Percentiles rank a stretch among this genome's conserved stretches.
Conservation (phyloP, 23 tunicate genomes). For the Halocynthia aurantium region DNA sequence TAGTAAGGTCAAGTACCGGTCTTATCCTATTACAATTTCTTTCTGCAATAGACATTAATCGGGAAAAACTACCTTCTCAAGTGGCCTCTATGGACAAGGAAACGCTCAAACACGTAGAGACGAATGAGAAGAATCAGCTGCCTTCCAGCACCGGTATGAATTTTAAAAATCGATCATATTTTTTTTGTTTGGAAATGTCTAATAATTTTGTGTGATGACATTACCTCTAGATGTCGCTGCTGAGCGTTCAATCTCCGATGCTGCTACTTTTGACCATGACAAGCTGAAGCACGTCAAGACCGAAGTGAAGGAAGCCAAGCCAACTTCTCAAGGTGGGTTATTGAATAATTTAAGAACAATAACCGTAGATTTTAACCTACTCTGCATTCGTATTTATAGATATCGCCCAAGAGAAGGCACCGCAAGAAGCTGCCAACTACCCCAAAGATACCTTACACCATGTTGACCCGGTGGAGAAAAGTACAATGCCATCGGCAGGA, state of each 20-base stretch:
- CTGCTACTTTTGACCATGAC: slow-evolving; percentile 45
- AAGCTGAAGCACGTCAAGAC: slow-evolving; percentile 65
- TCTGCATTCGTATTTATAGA: slow-evolving; percentile 15
- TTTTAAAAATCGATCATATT: background rate
- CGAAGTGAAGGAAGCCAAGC: slow-evolving; percentile 40
- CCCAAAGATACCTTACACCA: slow-evolving; percentile 61
- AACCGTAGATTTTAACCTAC: background rate
- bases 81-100: slow-evolving; percentile 50
- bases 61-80: slow-evolving; percentile 41
- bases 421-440: slow-evolving; percentile 61
- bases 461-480: slow-evolving; percentile 60
- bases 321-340: slow-evolving; percentile 44
- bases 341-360: background rate
- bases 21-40: no score
- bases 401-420: slow-evolving; percentile 60
- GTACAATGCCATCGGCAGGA: slow-evolving; percentile 42
- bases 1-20: no score
- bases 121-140: slow-evolving; percentile 28
- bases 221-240: slow-evolving; percentile 34
- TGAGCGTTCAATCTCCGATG: slow-evolving; percentile 42
- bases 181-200: background rate
- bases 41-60: slow-evolving; percentile 31
- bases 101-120: slow-evolving; percentile 54
- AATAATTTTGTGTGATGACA: no score
- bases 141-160: slow-evolving; percentile 28